phyloP scores from a whole-genome alignment of 2,113 vertebrate species.

The Seriola quinqueradiata region DNA sequence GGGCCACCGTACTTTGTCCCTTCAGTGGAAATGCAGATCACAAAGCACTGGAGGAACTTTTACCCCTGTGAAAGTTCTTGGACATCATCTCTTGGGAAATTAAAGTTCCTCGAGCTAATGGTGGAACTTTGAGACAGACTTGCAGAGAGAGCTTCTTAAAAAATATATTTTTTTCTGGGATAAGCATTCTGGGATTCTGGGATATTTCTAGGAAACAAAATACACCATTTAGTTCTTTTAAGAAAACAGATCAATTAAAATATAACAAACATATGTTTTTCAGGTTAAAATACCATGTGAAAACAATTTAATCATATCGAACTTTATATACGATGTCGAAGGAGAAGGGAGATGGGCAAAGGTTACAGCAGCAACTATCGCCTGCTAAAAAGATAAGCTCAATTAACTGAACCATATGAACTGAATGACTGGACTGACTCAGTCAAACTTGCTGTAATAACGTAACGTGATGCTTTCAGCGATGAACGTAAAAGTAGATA shows the following conservation, averaged over 20 bases:
- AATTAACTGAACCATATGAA: slow-evolving; percentile 17
- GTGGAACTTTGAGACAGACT: neutral
- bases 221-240: neutral
- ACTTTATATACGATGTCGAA: neutral
- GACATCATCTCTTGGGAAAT: neutral
- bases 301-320: neutral
- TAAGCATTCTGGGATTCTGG: neutral
- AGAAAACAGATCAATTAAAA: neutral
- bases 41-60: neutral
- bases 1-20: neutral
- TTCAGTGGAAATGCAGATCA: neutral
- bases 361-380: slow-evolving; percentile 1
- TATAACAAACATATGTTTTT: neutral
- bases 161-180: neutral
- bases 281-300: neutral
- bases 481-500: too few relatives aligned
- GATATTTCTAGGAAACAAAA: neutral
- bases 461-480: too few relatives aligned
- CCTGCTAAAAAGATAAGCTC: slow-evolving; percentile 14
- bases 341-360: slow-evolving; percentile 37
- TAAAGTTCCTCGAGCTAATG: neutral
- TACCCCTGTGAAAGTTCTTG: neutral
- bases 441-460: neutral
- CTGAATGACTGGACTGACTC: neutral
- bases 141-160: neutral